Conservation (phyloP, 2,113 vertebrate species). For the Corvus moneduloides region DNA sequence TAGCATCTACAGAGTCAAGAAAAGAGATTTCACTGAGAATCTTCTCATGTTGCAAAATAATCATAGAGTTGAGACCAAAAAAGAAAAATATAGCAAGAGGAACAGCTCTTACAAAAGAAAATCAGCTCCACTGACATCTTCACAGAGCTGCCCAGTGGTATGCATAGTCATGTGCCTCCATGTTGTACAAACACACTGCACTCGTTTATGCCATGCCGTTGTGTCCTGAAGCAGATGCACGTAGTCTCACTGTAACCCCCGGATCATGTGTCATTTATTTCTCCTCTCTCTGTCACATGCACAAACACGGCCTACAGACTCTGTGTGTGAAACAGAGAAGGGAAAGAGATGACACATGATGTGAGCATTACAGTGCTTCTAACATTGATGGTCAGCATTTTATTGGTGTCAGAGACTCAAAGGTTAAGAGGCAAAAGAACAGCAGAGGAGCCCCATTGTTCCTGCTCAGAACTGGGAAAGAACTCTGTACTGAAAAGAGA, state of each 20-base stretch:
- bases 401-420: neutral
- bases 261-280: neutral
- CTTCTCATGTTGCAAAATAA: neutral
- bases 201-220: neutral
- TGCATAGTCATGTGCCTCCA: neutral
- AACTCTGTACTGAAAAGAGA: neutral
- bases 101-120: neutral
- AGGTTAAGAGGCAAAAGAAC: neutral
- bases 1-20: neutral
- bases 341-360: neutral
- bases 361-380: neutral
- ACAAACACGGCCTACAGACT: neutral
- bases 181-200: neutral
- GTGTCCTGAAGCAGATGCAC: neutral
- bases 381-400: neutral
- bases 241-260: neutral
- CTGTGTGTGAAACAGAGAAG: neutral
- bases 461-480: neutral
- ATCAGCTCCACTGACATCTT: neutral
- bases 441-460: neutral
- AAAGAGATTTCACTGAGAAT: neutral
- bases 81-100: neutral
- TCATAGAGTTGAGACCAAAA: neutral
- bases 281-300: constrained; percentile 30
- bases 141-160: neutral